A percentile compares a stretch with the other conserved stretches of the same genome.
Conservation (phyloP, 2,888 invertebrate genomes). For the Drosophila pseudotalamancana region DNA sequence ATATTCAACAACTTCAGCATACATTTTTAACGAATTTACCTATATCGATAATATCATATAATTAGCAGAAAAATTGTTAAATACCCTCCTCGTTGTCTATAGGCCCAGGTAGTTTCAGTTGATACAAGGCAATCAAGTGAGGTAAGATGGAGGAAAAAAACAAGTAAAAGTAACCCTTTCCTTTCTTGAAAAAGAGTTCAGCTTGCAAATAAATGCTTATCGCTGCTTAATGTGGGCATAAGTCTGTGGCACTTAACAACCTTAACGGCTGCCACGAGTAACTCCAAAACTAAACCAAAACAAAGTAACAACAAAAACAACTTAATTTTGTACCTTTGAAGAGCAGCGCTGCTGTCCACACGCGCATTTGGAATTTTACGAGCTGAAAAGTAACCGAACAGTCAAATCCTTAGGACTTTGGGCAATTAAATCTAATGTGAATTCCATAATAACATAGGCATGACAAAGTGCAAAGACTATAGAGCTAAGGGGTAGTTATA, state of each 20-base stretch:
- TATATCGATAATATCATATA: neutral
- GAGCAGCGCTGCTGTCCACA: slow-evolving; percentile 29
- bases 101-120: neutral
- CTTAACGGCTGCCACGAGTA: slow-evolving; percentile 77
- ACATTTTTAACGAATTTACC: no score
- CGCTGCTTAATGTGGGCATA: slow-evolving; percentile 67
- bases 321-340: slow-evolving; percentile 68
- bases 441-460: slow-evolving; percentile 76
- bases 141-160: neutral
- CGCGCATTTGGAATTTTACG: slow-evolving; percentile 58
- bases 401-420: slow-evolving; percentile 33
- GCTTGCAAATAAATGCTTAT: slow-evolving; percentile 71
- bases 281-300: slow-evolving; percentile 33
- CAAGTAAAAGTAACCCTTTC: slow-evolving; percentile 26
- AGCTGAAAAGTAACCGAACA: slow-evolving; percentile 61
- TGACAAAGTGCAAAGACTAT: slow-evolving; percentile 62
- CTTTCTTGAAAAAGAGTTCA: slow-evolving; percentile 29
- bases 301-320: slow-evolving; percentile 54
- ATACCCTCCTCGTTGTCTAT: no score
- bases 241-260: slow-evolving; percentile 58
- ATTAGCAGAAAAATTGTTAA: neutral
- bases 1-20: no score
- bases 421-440: slow-evolving; percentile 77
- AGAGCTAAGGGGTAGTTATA: slow-evolving; percentile 55
- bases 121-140: neutral